Evolutionary conservation across 2,797 vertebrate species (phyloP).

Genomic region (Muraenolepis orangiensis): DNA sequence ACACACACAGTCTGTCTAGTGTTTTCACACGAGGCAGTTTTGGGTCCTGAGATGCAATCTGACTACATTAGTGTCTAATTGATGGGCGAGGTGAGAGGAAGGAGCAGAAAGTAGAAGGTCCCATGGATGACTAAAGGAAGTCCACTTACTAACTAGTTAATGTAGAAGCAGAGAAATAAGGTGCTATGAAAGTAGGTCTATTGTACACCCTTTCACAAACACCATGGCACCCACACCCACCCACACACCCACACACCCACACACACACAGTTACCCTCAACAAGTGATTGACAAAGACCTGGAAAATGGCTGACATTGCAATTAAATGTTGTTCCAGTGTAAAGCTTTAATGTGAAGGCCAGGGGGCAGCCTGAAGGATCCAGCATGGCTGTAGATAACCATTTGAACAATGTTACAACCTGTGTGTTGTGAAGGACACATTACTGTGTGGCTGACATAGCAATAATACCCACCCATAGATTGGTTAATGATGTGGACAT

Average conservation of each 20-base stretch:
- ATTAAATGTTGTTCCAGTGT: not conserved
- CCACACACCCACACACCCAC: constrained; percentile 10
- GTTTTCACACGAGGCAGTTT: constrained; percentile 38
- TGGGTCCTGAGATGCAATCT: constrained; percentile 63
- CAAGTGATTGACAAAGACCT: constrained; percentile 20
- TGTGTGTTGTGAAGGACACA: constrained; percentile 21
- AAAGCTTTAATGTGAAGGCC: constrained; percentile 24
- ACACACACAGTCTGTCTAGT: no score
- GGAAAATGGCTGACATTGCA: constrained; percentile 45
- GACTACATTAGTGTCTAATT: constrained; percentile 65
- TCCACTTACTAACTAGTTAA: not conserved
- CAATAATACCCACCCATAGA: constrained; percentile 33
- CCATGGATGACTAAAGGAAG: not conserved
- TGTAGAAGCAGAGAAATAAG: not conserved
- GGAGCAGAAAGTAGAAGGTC: constrained; percentile 30
- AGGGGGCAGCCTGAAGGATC: constrained; percentile 10
- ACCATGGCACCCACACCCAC: constrained; percentile 16
- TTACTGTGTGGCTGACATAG: constrained; percentile 43
- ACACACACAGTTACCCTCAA: constrained; percentile 18
- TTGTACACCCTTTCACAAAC: not conserved
- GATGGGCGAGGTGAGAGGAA: constrained; percentile 51
- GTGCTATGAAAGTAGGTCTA: not conserved
- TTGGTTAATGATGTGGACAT: constrained; percentile 39
- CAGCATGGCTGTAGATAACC: constrained; percentile 5
- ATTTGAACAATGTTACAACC: constrained; percentile 43